phyloP scores from a whole-genome alignment of 2,888 invertebrate genomes.

The Sepioteuthis lessoniana region DNA sequence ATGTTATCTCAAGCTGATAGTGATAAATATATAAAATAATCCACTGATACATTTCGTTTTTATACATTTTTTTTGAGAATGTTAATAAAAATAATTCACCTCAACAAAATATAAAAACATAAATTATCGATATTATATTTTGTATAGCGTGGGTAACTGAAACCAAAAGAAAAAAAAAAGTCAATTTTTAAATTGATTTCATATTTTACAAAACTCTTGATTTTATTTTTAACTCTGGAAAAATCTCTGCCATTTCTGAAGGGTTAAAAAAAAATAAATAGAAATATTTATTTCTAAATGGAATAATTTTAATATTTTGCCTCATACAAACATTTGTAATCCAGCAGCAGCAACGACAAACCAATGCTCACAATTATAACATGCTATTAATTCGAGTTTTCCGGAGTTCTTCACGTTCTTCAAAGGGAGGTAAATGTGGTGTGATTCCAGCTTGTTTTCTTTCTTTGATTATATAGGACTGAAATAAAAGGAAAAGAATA shows the following conservation, averaged over 20 bases:
- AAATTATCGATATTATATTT: too few species aligned
- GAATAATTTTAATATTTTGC: background rate
- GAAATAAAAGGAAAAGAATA: slow-evolving; percentile 47
- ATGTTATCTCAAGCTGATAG: too few species aligned
- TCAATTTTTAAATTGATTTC: too few species aligned
- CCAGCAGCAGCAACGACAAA: background rate
- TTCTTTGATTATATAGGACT: slow-evolving; percentile 74
- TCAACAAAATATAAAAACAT: too few species aligned
- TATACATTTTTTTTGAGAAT: too few species aligned
- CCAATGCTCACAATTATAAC: background rate
- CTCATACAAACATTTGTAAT: background rate
- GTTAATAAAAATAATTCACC: too few species aligned
- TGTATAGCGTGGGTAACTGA: too few species aligned
- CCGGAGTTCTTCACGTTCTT: slow-evolving; percentile 80
- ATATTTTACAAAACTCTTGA: too few species aligned
- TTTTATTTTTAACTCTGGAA: too few species aligned
- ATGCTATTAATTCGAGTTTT: background rate
- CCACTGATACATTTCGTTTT: too few species aligned
- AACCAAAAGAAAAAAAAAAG: too few species aligned
- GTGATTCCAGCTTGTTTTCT: slow-evolving; percentile 80
- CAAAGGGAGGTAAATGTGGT: slow-evolving; percentile 82
- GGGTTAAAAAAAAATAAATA: background rate
- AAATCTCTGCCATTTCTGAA: background rate
- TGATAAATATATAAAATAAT: too few species aligned
- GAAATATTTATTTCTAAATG: background rate